phyloP scores from a whole-genome alignment of 2,113 vertebrate genomes.

The Nibea albiflora region DNA sequence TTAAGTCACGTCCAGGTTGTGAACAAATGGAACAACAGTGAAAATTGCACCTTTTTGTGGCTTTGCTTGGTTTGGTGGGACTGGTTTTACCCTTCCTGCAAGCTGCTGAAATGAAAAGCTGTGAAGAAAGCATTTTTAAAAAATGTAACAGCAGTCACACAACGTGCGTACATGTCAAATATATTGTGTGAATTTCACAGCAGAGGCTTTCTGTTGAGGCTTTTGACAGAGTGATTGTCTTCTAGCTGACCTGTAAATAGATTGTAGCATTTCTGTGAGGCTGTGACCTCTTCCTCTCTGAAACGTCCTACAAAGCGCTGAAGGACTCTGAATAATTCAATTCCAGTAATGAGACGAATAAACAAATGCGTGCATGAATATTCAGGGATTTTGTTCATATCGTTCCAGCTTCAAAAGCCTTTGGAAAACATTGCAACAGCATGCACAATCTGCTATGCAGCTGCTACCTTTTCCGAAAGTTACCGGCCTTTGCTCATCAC shows the following conservation, averaged over 20 bases:
- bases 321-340: conserved; percentile 79
- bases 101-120: neutral
- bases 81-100: too few species aligned
- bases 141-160: neutral
- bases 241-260: conserved; percentile 26
- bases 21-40: neutral
- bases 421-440: conserved; percentile 80
- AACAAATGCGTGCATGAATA: conserved; percentile 83
- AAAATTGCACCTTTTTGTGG: neutral
- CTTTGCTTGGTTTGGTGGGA: neutral
- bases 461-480: conserved; percentile 75
- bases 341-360: conserved; percentile 75
- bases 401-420: conserved; percentile 77
- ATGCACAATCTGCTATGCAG: conserved; percentile 78
- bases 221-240: neutral
- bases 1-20: neutral
- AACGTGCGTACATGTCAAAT: neutral
- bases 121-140: neutral
- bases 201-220: neutral
- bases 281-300: conserved; percentile 60
- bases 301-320: conserved; percentile 71
- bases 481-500: conserved; percentile 52
- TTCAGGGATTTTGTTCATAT: conserved; percentile 79
- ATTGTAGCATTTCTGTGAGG: conserved; percentile 3
- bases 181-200: neutral